These are phyloP conservation scores for Smithornis capensis DNA, from an alignment of 2,113 vertebrate species.

Conservation along the genomic window DNA sequence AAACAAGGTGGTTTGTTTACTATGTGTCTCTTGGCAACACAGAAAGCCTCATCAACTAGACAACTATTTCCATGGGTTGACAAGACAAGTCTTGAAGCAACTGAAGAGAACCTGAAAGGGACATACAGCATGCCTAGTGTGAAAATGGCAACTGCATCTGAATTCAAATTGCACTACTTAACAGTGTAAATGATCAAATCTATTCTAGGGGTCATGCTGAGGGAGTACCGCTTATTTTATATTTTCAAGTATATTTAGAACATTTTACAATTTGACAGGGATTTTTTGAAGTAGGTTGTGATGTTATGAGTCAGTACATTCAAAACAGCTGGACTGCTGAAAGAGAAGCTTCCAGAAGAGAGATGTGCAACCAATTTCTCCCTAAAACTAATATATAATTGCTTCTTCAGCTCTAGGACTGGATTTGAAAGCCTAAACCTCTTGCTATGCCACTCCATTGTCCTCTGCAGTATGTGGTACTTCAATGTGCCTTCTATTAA, in stretches of 20 bases:
- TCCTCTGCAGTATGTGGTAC: background rate
- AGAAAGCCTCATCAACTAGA: background rate
- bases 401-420: background rate
- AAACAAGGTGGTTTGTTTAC: background rate
- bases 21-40: background rate
- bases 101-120: background rate
- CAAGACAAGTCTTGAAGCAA: background rate
- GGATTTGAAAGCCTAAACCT: background rate
- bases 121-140: background rate
- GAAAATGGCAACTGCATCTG: background rate
- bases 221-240: background rate
- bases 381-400: background rate
- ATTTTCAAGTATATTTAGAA: background rate
- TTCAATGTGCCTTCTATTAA: background rate
- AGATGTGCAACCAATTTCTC: background rate
- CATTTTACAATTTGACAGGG: background rate
- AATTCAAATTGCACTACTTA: background rate
- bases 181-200: background rate
- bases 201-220: background rate
- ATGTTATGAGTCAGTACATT: background rate
- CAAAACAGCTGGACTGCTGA: background rate
- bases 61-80: background rate
- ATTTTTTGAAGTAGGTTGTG: background rate
- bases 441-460: background rate
- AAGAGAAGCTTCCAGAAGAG: background rate